Evolutionary conservation across 2,888 invertebrate species (phyloP).

Genomic region (Lasioglossum figueresi): DNA sequence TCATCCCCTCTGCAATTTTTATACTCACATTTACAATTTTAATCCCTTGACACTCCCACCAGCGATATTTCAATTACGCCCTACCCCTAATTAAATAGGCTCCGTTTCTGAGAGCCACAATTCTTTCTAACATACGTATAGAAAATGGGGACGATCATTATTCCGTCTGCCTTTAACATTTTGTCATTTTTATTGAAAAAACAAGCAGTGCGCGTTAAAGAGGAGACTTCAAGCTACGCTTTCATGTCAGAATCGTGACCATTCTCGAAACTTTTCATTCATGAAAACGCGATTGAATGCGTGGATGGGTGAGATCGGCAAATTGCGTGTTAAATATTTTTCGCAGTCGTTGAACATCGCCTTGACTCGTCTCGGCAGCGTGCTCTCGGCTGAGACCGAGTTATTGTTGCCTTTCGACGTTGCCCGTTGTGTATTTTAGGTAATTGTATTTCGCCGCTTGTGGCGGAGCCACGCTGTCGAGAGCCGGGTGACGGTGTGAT

Average conservation of each 20-base stretch:
- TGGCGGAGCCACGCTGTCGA: slow-evolving; percentile 62
- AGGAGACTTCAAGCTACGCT: not conserved
- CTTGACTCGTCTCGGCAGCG: not conserved
- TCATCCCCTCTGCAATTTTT: slow-evolving; percentile 32
- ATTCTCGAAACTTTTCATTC: not conserved
- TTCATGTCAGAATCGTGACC: not conserved
- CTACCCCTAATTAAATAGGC: not conserved
- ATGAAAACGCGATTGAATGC: not conserved
- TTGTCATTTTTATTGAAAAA: not conserved
- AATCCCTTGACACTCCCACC: slow-evolving; percentile 15
- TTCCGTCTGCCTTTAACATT: not conserved
- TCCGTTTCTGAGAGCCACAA: not conserved
- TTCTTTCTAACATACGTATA: not conserved
- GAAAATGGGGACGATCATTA: no score
- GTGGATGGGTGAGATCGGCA: not conserved
- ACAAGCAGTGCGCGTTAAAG: not conserved
- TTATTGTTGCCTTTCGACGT: slow-evolving; percentile 51
- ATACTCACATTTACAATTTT: slow-evolving; percentile 16
- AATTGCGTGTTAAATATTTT: not conserved
- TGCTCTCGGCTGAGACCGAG: slow-evolving; percentile 12
- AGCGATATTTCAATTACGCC: slow-evolving; percentile 5
- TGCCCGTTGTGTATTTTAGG: slow-evolving; percentile 67
- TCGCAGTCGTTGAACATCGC: not conserved
- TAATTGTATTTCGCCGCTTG: slow-evolving; percentile 76
- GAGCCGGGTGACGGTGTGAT: slow-evolving; percentile 70